These are phyloP conservation scores for Coptotermes formosanus DNA, from an alignment of 1,140 invertebrate species.

Conservation along the genomic window DNA sequence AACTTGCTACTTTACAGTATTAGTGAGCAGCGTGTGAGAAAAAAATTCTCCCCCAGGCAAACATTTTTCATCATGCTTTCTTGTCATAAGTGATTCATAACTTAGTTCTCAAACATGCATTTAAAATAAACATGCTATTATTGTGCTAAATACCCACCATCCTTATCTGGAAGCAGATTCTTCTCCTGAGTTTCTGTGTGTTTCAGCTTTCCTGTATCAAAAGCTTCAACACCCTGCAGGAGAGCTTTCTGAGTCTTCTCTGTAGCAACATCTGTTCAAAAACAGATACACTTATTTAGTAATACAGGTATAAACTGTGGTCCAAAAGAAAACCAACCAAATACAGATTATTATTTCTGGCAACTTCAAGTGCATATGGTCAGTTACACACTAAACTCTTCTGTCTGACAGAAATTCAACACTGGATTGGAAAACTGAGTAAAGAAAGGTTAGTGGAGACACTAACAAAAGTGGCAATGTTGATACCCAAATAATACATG, in stretches of 20 bases:
- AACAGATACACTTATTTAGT: neutral
- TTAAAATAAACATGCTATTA: neutral
- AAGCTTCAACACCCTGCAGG: slow-evolving; percentile 80
- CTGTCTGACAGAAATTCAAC: no score
- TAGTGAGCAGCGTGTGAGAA: neutral
- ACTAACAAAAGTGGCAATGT: no score
- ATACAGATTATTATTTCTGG: no score
- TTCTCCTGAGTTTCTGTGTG: slow-evolving; percentile 92
- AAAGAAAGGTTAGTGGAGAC: no score
- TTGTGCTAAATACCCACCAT: slow-evolving; percentile 63
- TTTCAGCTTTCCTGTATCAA: slow-evolving; percentile 80
- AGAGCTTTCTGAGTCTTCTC: slow-evolving; percentile 85
- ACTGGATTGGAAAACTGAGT: no score
- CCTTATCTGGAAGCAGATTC: slow-evolving; percentile 90
- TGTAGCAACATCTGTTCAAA: slow-evolving; percentile 71
- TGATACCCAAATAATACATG: no score
- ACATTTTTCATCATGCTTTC: neutral
- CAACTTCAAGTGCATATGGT: no score
- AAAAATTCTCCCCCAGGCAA: neutral
- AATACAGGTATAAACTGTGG: no score
- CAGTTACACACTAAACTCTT: no score
- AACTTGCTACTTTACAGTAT: neutral
- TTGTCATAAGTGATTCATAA: neutral
- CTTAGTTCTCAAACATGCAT: neutral
- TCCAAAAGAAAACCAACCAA: no score